Percentiles rank a stretch among this genome's conserved stretches.
Conservation (phyloP, 2,113 vertebrate species). For the Saimiri boliviensis region DNA sequence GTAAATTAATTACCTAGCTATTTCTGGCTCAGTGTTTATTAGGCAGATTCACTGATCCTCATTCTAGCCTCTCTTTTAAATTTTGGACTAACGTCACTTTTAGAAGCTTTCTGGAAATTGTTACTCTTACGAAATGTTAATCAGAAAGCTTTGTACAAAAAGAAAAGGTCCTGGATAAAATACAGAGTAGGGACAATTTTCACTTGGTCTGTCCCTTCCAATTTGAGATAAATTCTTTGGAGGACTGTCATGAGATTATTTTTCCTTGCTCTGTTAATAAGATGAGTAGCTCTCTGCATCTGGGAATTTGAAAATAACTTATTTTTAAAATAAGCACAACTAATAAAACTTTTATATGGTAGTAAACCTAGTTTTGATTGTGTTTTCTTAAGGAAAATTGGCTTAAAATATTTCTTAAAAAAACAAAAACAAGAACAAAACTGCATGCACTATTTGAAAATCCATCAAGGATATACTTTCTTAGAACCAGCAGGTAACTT, state of each 20-base stretch:
- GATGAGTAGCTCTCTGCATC: background rate
- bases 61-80: slow-evolving; percentile 42
- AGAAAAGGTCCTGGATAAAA: background rate
- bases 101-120: slow-evolving; percentile 35
- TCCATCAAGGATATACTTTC: background rate
- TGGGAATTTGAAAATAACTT: background rate
- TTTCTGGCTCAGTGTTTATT: slow-evolving; percentile 54
- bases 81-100: slow-evolving; percentile 18
- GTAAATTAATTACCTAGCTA: slow-evolving; percentile 52
- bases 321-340: slow-evolving; percentile 10
- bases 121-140: background rate
- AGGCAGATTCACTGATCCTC: slow-evolving; percentile 45
- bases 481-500: background rate
- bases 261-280: background rate
- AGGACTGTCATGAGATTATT: slow-evolving; percentile 20
- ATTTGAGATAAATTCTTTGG: slow-evolving; percentile 4
- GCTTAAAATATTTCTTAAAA: background rate
- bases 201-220: background rate
- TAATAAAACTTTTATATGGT: background rate
- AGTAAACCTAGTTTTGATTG: background rate
- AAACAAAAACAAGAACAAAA: too few species aligned
- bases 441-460: background rate
- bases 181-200: background rate
- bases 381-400: slow-evolving; percentile 29
- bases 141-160: background rate